Percentiles rank a stretch among this genome's conserved stretches.
phyloP scores from a whole-genome alignment of 1,140 invertebrate species.

The Harlomillsia oculata region DNA sequence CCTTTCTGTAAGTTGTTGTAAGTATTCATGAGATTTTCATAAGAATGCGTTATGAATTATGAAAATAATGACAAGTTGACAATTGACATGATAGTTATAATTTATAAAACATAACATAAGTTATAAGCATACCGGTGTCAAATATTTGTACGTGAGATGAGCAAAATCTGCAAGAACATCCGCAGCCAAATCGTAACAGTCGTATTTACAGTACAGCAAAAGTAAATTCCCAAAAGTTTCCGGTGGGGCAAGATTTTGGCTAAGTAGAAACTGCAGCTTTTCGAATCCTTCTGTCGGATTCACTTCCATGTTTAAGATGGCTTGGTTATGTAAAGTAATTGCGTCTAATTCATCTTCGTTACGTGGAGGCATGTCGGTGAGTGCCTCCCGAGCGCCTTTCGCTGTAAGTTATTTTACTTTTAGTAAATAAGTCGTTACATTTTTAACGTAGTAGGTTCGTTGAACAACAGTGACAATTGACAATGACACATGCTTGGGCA shows the following conservation, averaged over 20 bases:
- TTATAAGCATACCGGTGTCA: conserved; percentile 62
- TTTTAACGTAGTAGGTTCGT: no score
- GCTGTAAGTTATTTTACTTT: conserved; percentile 47
- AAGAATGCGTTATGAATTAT: no score
- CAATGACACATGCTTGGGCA: background rate
- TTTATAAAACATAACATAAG: background rate
- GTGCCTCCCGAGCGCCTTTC: conserved; percentile 80
- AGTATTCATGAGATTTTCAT: no score
- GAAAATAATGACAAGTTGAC: no score
- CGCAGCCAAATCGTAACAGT: conserved; percentile 94
- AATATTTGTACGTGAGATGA: conserved; percentile 90
- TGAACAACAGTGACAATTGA: no score
- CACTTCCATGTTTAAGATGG: conserved; percentile 83
- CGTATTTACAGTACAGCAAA: conserved; percentile 91
- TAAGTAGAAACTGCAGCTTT: conserved; percentile 91
- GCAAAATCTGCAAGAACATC: conserved; percentile 97
- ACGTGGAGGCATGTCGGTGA: conserved; percentile 94
- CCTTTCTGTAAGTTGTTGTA: no score
- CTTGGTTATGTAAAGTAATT: conserved; percentile 95
- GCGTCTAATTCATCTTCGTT: conserved; percentile 96
- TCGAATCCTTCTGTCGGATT: conserved; percentile 90
- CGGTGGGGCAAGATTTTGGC: conserved; percentile 91
- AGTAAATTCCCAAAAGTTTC: conserved; percentile 97
- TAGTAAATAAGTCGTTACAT: background rate
- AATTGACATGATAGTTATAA: background rate